Conservation (phyloP, 2,113 vertebrate genomes). For the Hippotragus niger region DNA sequence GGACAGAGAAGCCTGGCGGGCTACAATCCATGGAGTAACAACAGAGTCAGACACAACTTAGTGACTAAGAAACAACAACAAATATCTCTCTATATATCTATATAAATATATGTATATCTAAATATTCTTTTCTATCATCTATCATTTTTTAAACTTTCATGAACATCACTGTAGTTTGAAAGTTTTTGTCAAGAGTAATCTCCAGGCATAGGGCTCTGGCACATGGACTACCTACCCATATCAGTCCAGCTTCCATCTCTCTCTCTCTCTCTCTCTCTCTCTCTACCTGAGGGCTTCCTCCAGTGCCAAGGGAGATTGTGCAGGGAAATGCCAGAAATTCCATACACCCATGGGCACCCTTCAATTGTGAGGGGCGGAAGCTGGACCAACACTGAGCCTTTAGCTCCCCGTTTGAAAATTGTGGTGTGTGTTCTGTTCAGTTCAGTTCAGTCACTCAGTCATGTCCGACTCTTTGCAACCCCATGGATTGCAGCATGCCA, state of each 20-base stretch:
- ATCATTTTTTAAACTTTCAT: background rate
- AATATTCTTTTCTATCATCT: background rate
- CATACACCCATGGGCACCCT: too few relatives aligned
- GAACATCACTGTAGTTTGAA: background rate
- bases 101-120: background rate
- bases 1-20: background rate
- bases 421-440: too few relatives aligned
- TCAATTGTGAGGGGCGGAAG: background rate
- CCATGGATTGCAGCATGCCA: background rate
- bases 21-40: background rate
- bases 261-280: background rate
- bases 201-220: too few relatives aligned
- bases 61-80: background rate
- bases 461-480: background rate
- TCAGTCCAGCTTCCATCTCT: background rate
- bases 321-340: background rate
- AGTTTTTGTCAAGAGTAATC: background rate
- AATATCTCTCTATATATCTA: background rate
- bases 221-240: rapidly evolving
- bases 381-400: background rate
- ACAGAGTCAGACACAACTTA: background rate
- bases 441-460: background rate
- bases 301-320: background rate
- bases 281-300: background rate
- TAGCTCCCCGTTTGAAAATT: background rate